Percentiles rank a stretch among this genome's conserved stretches.
Conservation (phyloP, 23 tunicate genomes). For the Trididemnum nubilum region DNA sequence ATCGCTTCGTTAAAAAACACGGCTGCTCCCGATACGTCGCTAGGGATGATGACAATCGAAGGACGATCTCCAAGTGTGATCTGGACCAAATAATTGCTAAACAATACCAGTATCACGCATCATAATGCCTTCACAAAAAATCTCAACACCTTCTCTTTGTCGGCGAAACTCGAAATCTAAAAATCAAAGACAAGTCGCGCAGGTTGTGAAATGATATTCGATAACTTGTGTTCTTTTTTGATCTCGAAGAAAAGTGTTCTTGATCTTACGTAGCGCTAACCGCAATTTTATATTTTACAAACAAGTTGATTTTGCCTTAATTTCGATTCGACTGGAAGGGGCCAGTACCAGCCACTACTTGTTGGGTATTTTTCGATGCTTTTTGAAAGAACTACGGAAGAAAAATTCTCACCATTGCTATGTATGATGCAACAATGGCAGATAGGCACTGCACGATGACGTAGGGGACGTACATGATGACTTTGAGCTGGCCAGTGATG, state of each 20-base stretch:
- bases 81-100: conserved; percentile 27
- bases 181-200: neutral
- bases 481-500: conserved; percentile 51
- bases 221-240: too few species aligned
- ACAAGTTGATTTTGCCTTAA: too few species aligned
- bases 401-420: conserved; percentile 50
- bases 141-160: too few species aligned
- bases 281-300: too few species aligned
- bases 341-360: too few species aligned
- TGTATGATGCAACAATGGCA: conserved; percentile 53
- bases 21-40: conserved; percentile 20
- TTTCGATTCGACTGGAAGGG: too few species aligned
- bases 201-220: neutral
- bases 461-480: conserved; percentile 66
- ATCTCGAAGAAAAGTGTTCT: too few species aligned
- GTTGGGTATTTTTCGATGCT: too few species aligned
- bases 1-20: conserved; percentile 61
- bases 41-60: conserved; percentile 28
- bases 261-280: too few species aligned
- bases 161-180: neutral
- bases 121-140: too few species aligned
- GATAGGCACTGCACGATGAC: conserved; percentile 55
- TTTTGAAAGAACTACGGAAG: too few species aligned
- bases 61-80: conserved; percentile 30
- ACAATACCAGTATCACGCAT: too few species aligned